Conservation (phyloP, 2,888 invertebrate genomes). For the Xestia ashworthii region DNA sequence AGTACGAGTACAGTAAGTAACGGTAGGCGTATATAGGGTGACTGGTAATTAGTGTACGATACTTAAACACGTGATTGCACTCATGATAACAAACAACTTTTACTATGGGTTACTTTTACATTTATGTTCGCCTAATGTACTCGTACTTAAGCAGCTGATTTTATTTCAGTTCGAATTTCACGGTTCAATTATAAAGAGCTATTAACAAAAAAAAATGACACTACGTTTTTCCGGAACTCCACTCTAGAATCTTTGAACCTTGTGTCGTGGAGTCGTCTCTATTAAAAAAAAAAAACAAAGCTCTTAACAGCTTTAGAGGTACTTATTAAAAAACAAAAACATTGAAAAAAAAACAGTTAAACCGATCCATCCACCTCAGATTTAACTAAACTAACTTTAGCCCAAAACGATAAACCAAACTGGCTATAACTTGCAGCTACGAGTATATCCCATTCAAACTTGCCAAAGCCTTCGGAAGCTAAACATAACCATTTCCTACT, state of each 20-base stretch:
- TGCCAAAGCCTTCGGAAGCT: constrained; percentile 76
- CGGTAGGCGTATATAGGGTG: too few species aligned
- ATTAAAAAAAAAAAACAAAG: not conserved
- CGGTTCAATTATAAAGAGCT: too few species aligned
- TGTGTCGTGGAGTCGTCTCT: not conserved
- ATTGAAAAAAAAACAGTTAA: not conserved
- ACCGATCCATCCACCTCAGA: not conserved
- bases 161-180: not conserved
- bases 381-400: constrained; percentile 70
- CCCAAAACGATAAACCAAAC: constrained; percentile 84
- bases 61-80: too few species aligned
- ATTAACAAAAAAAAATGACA: too few species aligned
- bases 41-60: too few species aligned
- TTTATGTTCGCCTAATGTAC: too few species aligned
- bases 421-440: constrained; percentile 78
- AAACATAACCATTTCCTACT: constrained; percentile 87
- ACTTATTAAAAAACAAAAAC: not conserved
- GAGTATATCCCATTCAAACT: constrained; percentile 84
- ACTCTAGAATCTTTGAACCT: not conserved
- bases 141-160: too few species aligned
- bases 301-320: not conserved
- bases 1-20: too few species aligned
- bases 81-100: too few species aligned
- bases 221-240: too few species aligned
- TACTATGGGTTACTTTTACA: too few species aligned